Evolutionary conservation across 2,888 invertebrate genomes (phyloP).

Genomic region (Caenorhabditis zanzibari): DNA sequence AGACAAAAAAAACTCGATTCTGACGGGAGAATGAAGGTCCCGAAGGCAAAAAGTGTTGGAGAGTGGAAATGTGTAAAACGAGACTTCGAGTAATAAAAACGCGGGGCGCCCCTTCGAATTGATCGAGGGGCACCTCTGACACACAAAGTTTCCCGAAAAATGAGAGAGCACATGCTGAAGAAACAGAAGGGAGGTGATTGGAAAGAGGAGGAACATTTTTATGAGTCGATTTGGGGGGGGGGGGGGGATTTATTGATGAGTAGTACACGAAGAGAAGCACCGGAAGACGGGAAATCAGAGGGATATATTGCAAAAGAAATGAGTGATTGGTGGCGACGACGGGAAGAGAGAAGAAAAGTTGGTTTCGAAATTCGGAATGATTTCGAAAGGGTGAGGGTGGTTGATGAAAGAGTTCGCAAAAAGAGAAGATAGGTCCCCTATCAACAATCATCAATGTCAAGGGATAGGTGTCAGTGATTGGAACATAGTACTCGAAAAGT

Average conservation of each 20-base stretch:
- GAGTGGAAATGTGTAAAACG: slow-evolving; percentile 51
- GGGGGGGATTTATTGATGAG: slow-evolving; percentile 52
- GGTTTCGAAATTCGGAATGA: slow-evolving; percentile 18
- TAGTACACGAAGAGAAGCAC: slow-evolving; percentile 5
- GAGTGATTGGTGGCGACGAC: slow-evolving; percentile 19
- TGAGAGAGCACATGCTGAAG: slow-evolving; percentile 32
- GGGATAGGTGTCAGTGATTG: not conserved
- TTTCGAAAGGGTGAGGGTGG: too few relatives aligned
- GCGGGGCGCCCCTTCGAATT: slow-evolving; percentile 49
- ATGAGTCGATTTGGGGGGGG: slow-evolving; percentile 31
- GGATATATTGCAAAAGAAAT: slow-evolving; percentile 15
- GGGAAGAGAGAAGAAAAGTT: not conserved
- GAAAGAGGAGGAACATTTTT: slow-evolving; percentile 39
- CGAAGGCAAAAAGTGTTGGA: slow-evolving; percentile 20
- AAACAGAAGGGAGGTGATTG: not conserved
- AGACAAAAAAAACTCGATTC: slow-evolving; percentile 32
- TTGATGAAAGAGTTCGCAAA: slow-evolving; percentile 3
- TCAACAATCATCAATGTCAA: slow-evolving; percentile 1
- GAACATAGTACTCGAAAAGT: not conserved
- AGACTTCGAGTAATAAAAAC: slow-evolving; percentile 61
- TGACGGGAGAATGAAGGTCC: slow-evolving; percentile 16
- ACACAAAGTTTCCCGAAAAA: slow-evolving; percentile 30
- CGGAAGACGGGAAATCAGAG: slow-evolving; percentile 11
- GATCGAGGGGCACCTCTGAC: slow-evolving; percentile 29
- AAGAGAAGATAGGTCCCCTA: slow-evolving; percentile 2